Evolutionary conservation across 2,888 invertebrate genomes (phyloP).

Genomic region (Pteria penguin): DNA sequence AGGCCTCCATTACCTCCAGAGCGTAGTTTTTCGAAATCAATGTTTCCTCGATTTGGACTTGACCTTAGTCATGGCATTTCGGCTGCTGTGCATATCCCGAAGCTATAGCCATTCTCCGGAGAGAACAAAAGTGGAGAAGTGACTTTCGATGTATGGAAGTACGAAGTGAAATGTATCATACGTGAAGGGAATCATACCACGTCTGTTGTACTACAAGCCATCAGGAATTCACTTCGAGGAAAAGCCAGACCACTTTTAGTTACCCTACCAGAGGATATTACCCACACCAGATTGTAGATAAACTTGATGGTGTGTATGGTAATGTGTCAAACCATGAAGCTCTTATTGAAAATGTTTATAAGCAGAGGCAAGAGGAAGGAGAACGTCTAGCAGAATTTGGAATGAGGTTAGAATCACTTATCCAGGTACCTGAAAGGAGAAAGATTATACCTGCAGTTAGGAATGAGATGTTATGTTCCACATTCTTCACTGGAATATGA

Average conservation of each 20-base stretch:
- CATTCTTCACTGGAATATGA: background rate
- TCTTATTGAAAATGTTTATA: background rate
- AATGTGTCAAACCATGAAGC: background rate
- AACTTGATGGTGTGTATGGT: background rate
- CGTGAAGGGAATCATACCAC: too few relatives aligned
- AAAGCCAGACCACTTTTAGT: background rate
- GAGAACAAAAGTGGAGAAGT: too few relatives aligned
- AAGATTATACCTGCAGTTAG: background rate
- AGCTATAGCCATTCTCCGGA: too few relatives aligned
- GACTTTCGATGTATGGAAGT: too few relatives aligned
- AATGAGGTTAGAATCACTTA: background rate
- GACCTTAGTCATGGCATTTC: too few relatives aligned
- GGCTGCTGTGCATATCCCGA: too few relatives aligned
- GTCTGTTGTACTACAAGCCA: too few relatives aligned
- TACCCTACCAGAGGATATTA: background rate
- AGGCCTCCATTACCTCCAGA: too few relatives aligned
- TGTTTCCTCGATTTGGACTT: too few relatives aligned
- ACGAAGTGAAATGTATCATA: too few relatives aligned
- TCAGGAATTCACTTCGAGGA: background rate
- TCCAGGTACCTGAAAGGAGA: background rate
- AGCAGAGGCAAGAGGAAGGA: background rate
- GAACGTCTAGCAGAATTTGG: background rate
- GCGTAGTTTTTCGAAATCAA: too few relatives aligned
- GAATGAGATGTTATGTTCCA: constrained; percentile 1
- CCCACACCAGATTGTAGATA: background rate